A percentile compares a stretch with the other conserved stretches of the same genome.
These are phyloP conservation scores for Ophion ellenae DNA, from an alignment of 2,888 invertebrate species.

Conservation along the genomic window DNA sequence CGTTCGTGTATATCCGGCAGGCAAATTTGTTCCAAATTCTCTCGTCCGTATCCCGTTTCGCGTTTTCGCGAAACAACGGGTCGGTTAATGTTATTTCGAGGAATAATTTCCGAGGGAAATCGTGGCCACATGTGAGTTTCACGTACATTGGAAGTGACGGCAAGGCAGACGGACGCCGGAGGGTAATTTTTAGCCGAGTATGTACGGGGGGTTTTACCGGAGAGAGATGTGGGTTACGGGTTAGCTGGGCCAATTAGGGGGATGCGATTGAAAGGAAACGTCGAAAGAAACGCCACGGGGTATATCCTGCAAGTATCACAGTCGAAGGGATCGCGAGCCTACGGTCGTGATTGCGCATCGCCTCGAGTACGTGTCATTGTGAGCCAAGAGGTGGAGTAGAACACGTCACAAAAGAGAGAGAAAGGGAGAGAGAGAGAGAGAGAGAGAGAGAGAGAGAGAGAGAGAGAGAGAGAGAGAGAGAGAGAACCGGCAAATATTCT, in stretches of 20 bases:
- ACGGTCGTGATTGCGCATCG: constrained; percentile 36
- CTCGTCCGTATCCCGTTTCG: constrained; percentile 8
- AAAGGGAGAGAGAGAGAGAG: constrained; percentile 34
- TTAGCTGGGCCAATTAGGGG: constrained; percentile 51
- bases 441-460: constrained; percentile 38
- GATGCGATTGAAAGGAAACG: constrained; percentile 55
- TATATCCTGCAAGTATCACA: constrained; percentile 11
- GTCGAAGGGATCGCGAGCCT: constrained; percentile 32
- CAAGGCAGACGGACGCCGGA: neutral
- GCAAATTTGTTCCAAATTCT: neutral
- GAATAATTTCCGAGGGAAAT: constrained; percentile 27
- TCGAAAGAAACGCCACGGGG: constrained; percentile 54
- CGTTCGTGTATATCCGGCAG: neutral
- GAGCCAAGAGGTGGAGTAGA: constrained; percentile 55
- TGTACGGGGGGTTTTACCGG: constrained; percentile 11
- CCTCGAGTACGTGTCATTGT: constrained; percentile 55
- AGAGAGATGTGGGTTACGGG: constrained; percentile 10
- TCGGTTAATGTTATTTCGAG: constrained; percentile 11
- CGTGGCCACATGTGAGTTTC: constrained; percentile 1
- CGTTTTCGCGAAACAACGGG: constrained; percentile 15
- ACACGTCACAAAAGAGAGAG: constrained; percentile 51
- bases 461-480: constrained; percentile 52
- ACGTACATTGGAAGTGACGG: constrained; percentile 6
- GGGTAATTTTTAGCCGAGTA: constrained; percentile 33
- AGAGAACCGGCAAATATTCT: constrained; percentile 55